Evolutionary conservation across 2,797 vertebrate genomes (phyloP), one percentile per base, ranked within the genome.

Genomic region (Dendrocincla fuliginosa): DNA sequence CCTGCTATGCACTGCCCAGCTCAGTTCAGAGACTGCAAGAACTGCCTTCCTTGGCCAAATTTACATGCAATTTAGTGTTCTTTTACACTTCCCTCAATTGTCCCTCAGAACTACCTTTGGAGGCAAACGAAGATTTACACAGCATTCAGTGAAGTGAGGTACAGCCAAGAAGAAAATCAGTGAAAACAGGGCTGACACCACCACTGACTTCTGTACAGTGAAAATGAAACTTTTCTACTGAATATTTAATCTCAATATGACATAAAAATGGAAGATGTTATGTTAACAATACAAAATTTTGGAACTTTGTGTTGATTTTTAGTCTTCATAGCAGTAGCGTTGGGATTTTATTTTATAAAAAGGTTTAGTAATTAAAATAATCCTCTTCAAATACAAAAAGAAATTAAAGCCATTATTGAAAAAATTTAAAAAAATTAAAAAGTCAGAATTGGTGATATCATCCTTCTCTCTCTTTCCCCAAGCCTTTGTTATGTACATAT

Each of bases 331-430:
- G 5, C 5, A 53, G 19, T 25, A 28, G 5, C 1, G 9, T 25
- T 5, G 2, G 8, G 0, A 13, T 0, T 0, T 25, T 73, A 2
- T 44, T 59, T 79, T 42, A 50, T n/a, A 11, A 18, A 50, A 49
- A 52, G 78, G 2, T 16, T n/a, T 0, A 41, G 13, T n/a, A 78
- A 24, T 50, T 65, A 77, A 84, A 74, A 65, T 39, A 49, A 28
- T 73, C 25, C 10, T 73, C 53, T 73, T 74, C 27, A 64, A 82
- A 60, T 39, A 32, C 10, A 35, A 47, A 52, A 60, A 46, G 6
- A 52, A 59, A 69, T 9, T 59, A 3, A 23, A 39, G 9, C 3
- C 16, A 20, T 32, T 83, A 69, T 9, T 47, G 65, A 94, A 82
- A 61, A 63, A 71, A 61, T 20, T 5, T 16, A 4, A 52, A 50